A percentile compares a stretch with the other conserved stretches of the same genome.
These are phyloP conservation scores for Escarpia spicata DNA, from an alignment of 2,888 invertebrate species.

Conservation along the genomic window DNA sequence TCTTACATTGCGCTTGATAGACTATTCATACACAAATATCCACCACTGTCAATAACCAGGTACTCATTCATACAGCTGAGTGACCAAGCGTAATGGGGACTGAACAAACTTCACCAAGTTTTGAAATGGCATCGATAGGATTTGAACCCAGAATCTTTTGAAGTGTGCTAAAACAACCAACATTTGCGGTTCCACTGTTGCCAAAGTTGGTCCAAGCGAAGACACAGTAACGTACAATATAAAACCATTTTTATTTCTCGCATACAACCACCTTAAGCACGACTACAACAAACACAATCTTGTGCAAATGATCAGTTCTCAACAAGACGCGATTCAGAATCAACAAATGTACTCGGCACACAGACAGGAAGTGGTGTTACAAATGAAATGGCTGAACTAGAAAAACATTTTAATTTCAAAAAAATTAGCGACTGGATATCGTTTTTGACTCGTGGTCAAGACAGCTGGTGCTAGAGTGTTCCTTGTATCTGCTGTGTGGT, in stretches of 20 bases:
- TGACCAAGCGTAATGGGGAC: too few relatives aligned
- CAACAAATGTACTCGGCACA: not conserved
- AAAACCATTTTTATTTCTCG: not conserved
- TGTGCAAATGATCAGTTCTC: not conserved
- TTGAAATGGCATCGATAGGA: too few relatives aligned
- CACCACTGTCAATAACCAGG: too few relatives aligned
- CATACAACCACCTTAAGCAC: slow-evolving; percentile 12
- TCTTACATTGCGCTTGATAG: too few relatives aligned
- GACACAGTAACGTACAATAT: not conserved
- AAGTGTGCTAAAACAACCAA: too few relatives aligned
- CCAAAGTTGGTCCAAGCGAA: not conserved
- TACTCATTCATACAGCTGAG: too few relatives aligned
- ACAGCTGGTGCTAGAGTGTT: not conserved
- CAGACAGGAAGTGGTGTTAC: not conserved
- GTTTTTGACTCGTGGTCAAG: not conserved
- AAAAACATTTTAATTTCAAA: not conserved
- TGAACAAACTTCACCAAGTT: too few relatives aligned
- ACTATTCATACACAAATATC: too few relatives aligned
- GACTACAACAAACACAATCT: slow-evolving; percentile 6
- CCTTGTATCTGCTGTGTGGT: not conserved
- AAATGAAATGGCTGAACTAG: not conserved
- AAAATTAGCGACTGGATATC: too few relatives aligned
- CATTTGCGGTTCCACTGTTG: not conserved
- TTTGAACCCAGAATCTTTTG: too few relatives aligned
- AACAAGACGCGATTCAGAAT: too few relatives aligned